Conservation (phyloP, 2,797 vertebrate species). For the Petrocephalus sullivani region DNA sequence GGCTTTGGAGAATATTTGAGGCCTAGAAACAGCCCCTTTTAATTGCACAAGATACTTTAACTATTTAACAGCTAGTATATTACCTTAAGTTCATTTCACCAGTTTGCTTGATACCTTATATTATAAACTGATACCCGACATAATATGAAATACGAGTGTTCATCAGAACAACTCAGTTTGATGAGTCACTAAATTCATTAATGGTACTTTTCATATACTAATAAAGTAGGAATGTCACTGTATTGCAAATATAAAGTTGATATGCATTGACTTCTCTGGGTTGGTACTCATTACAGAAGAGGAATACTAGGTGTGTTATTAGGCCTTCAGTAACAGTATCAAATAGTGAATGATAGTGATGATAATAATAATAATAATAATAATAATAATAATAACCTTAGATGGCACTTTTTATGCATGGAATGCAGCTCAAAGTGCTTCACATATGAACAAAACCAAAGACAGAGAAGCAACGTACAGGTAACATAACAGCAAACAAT, state of each 20-base stretch:
- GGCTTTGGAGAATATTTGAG: conserved; percentile 52
- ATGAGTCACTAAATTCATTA: conserved; percentile 3
- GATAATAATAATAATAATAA: background rate
- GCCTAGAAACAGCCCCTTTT: conserved; percentile 38
- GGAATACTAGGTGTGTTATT: background rate
- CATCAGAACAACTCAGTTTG: background rate
- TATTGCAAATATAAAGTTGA: background rate
- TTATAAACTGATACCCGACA: background rate
- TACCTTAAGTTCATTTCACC: conserved; percentile 8
- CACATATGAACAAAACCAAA: background rate
- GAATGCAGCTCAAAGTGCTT: background rate
- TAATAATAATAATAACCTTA: background rate
- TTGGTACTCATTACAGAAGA: background rate
- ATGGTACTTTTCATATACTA: background rate
- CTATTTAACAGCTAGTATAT: conserved; percentile 32
- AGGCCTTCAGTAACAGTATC: background rate
- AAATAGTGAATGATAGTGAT: background rate
- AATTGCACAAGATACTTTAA: conserved; percentile 43
- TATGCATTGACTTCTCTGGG: background rate
- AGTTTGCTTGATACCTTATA: background rate
- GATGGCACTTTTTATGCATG: background rate
- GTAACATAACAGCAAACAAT: background rate
- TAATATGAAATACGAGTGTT: background rate
- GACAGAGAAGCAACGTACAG: background rate
- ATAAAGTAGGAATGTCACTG: background rate